Percentiles rank a stretch among this genome's conserved stretches.
Conservation (phyloP, 2,888 invertebrate species). For the Andrena camellia region DNA sequence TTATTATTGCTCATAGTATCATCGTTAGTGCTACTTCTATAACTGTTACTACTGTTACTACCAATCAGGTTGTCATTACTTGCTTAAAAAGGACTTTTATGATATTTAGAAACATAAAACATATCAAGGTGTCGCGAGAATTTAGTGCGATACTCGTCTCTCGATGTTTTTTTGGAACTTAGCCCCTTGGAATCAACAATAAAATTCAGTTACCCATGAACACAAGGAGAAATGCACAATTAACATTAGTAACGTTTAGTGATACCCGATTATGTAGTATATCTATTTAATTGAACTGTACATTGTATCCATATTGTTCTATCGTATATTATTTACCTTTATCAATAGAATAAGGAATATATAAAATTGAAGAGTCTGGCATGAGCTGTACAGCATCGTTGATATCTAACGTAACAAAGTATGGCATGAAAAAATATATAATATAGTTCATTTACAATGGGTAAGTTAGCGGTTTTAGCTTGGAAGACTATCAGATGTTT, state of each 20-base stretch:
- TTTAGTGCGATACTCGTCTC: conserved; percentile 61
- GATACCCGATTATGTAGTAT: conserved; percentile 67
- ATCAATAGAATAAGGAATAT: conserved; percentile 60
- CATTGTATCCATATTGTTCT: conserved; percentile 68
- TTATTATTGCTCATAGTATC: conserved; percentile 66
- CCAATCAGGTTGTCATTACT: conserved; percentile 66
- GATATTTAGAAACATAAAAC: conserved; percentile 73
- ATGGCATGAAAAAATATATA: conserved; percentile 39
- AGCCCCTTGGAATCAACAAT: conserved; percentile 72
- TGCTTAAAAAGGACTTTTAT: conserved; percentile 65
- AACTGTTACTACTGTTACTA: conserved; percentile 65
- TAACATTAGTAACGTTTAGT: conserved; percentile 72
- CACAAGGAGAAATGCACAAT: conserved; percentile 65
- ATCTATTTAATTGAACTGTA: conserved; percentile 72
- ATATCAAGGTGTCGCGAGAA: conserved; percentile 68
- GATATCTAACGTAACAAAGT: conserved; percentile 43
- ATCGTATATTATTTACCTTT: conserved; percentile 66
- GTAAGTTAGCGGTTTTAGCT: conserved; percentile 40
- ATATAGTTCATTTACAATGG: conserved; percentile 48
- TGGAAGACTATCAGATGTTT: conserved; percentile 40
- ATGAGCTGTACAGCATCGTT: conserved; percentile 61
- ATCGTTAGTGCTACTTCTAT: conserved; percentile 68
- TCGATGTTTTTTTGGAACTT: conserved; percentile 75
- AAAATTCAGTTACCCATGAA: conserved; percentile 69
- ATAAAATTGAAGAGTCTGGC: conserved; percentile 64